A percentile compares a stretch with the other conserved stretches of the same genome.
Conservation (phyloP, 1,140 invertebrate genomes). For the Eueides isabella region DNA sequence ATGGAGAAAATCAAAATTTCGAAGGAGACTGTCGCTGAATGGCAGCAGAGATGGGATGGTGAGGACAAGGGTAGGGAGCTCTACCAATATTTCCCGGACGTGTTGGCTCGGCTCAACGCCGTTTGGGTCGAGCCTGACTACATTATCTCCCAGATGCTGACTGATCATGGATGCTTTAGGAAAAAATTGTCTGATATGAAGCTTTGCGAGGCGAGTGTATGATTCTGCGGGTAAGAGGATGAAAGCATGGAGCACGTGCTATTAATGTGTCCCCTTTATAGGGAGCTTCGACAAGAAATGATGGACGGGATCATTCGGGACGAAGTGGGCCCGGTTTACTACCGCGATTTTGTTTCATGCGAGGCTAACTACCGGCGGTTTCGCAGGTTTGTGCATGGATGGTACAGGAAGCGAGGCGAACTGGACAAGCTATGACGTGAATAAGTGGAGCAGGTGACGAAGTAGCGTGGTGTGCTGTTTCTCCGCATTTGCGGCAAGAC, state of each 20-base stretch:
- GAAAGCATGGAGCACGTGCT: constrained; percentile 1
- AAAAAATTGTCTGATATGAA: constrained; percentile 7
- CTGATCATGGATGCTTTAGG: constrained; percentile 30
- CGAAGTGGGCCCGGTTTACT: constrained; percentile 22
- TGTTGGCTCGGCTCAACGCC: constrained; percentile 10
- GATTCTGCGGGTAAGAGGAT: background rate
- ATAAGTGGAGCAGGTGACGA: background rate
- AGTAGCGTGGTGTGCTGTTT: too few relatives aligned
- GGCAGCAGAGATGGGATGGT: constrained; percentile 33
- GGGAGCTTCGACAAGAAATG: background rate
- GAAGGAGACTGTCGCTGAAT: constrained; percentile 13
- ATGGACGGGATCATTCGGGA: constrained; percentile 18
- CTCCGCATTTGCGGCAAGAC: background rate
- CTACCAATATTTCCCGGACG: constrained; percentile 5
- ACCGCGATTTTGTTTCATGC: constrained; percentile 22
- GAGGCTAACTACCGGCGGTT: constrained; percentile 16
- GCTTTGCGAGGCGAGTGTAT: background rate
- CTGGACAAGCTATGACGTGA: constrained; percentile 1
- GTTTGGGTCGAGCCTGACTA: constrained; percentile 34
- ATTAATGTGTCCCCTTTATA: constrained; percentile 28
- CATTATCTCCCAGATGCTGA: constrained; percentile 25
- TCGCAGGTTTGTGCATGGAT: constrained; percentile 4
- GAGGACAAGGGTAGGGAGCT: constrained; percentile 22
- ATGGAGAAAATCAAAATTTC: background rate
- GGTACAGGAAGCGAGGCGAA: background rate